phyloP scores from a whole-genome alignment of 2,888 invertebrate genomes.

The Drosophila meridionalis region DNA sequence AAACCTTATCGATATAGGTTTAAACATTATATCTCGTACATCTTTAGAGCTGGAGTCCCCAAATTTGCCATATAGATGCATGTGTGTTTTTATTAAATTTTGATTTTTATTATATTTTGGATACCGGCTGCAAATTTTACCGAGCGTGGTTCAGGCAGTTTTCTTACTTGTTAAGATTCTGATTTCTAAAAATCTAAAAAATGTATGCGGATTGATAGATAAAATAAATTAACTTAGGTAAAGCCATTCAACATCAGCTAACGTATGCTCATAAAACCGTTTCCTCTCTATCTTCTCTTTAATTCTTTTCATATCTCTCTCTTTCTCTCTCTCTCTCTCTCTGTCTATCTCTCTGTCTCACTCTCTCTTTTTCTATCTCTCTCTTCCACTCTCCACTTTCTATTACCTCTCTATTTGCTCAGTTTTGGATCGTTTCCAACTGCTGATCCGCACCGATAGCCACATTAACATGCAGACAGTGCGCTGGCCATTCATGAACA shows the following conservation, averaged over 20 bases:
- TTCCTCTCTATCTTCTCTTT: not conserved
- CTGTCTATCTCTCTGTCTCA: not conserved
- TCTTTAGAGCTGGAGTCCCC: no score
- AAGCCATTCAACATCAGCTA: not conserved
- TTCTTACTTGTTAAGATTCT: no score
- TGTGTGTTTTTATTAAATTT: no score
- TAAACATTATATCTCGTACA: no score
- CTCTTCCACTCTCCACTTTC: not conserved
- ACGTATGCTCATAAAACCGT: not conserved
- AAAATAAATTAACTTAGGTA: not conserved
- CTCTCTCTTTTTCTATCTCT: not conserved
- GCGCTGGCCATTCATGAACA: conserved; percentile 86
- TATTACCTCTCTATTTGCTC: not conserved
- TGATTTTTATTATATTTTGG: no score
- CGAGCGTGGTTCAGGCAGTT: no score
- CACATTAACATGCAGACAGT: conserved; percentile 88
- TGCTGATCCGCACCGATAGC: conserved; percentile 87
- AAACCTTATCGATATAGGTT: no score
- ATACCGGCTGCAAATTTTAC: no score
- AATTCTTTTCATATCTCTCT: not conserved
- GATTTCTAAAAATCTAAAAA: not conserved
- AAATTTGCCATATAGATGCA: no score
- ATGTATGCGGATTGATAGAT: not conserved
- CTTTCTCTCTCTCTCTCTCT: not conserved
- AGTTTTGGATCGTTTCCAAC: conserved; percentile 87